These are phyloP conservation scores for Corythoichthys haematopterus DNA, from an alignment of 2,113 vertebrate genomes.

Conservation along the genomic window DNA sequence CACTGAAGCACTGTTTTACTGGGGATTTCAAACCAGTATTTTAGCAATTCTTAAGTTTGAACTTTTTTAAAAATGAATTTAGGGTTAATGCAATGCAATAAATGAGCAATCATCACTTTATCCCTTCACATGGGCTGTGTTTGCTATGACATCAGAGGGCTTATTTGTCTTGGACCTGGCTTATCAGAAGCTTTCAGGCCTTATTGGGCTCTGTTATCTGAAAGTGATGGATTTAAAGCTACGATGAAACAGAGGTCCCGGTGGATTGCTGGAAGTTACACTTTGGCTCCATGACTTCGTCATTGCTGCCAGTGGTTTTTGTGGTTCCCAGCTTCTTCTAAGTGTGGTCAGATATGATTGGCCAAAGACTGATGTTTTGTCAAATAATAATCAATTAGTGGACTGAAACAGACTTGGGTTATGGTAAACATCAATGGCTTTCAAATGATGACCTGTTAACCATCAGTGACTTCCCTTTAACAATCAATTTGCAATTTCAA, in stretches of 20 bases:
- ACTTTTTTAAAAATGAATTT: background rate
- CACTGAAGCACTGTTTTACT: background rate
- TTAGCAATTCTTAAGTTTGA: background rate
- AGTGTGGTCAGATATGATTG: slow-evolving; percentile 3
- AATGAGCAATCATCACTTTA: slow-evolving; percentile 41
- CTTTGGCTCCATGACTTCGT: slow-evolving; percentile 33
- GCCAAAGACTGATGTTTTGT: slow-evolving; percentile 16
- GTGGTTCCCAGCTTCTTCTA: slow-evolving; percentile 37
- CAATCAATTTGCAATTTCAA: too few relatives aligned
- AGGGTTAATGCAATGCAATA: slow-evolving; percentile 33
- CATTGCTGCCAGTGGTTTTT: slow-evolving; percentile 23
- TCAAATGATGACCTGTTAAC: background rate
- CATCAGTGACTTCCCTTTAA: too few relatives aligned
- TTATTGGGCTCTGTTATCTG: slow-evolving; percentile 39
- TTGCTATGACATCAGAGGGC: slow-evolving; percentile 50
- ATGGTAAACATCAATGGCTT: background rate
- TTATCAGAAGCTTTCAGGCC: slow-evolving; percentile 45
- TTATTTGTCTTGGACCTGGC: slow-evolving; percentile 51
- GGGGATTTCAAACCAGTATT: background rate
- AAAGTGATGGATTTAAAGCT: slow-evolving; percentile 47
- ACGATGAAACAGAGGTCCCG: slow-evolving; percentile 29
- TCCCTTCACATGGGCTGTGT: slow-evolving; percentile 27
- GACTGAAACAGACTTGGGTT: slow-evolving; percentile 4
- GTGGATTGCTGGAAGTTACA: slow-evolving; percentile 43
- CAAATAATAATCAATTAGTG: slow-evolving; percentile 28